These are phyloP conservation scores for Epicauta chinensis DNA, from an alignment of 1,140 invertebrate genomes.

Conservation along the genomic window DNA sequence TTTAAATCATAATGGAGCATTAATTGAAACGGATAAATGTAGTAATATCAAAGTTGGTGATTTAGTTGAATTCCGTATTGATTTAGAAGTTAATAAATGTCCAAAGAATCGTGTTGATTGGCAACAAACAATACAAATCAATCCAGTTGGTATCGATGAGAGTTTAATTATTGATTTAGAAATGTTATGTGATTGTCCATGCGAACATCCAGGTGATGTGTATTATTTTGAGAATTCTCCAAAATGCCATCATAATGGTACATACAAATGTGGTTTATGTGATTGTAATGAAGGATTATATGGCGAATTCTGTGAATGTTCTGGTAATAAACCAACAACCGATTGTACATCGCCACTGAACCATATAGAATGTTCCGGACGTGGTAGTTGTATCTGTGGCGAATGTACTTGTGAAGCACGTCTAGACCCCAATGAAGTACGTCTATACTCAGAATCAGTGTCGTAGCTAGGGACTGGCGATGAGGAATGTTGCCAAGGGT, in stretches of 20 bases:
- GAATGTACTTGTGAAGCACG: slow-evolving; percentile 50
- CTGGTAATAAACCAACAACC: slow-evolving; percentile 29
- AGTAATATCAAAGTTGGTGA: slow-evolving; percentile 62
- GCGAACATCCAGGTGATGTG: slow-evolving; percentile 52
- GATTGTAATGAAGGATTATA: slow-evolving; percentile 56
- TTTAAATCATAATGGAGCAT: slow-evolving; percentile 51
- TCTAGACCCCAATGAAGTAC: slow-evolving; percentile 44
- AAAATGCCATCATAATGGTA: slow-evolving; percentile 48
- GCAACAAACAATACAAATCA: slow-evolving; percentile 61
- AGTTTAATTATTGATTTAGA: slow-evolving; percentile 63
- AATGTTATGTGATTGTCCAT: slow-evolving; percentile 68
- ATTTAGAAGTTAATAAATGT: slow-evolving; percentile 49
- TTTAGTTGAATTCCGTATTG: slow-evolving; percentile 43
- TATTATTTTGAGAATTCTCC: slow-evolving; percentile 41
- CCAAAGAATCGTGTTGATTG: slow-evolving; percentile 54
- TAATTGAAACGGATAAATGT: slow-evolving; percentile 73
- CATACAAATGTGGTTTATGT: slow-evolving; percentile 65
- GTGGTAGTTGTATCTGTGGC: slow-evolving; percentile 59
- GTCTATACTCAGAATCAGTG: background rate
- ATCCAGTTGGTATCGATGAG: slow-evolving; percentile 70
- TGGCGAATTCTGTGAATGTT: slow-evolving; percentile 67
- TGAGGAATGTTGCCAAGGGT: no score
- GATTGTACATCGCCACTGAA: slow-evolving; percentile 44
- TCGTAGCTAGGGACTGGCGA: no score
- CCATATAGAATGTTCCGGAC: slow-evolving; percentile 52